phyloP scores from a whole-genome alignment of 2,888 invertebrate genomes.

The Dynastes grantii region DNA sequence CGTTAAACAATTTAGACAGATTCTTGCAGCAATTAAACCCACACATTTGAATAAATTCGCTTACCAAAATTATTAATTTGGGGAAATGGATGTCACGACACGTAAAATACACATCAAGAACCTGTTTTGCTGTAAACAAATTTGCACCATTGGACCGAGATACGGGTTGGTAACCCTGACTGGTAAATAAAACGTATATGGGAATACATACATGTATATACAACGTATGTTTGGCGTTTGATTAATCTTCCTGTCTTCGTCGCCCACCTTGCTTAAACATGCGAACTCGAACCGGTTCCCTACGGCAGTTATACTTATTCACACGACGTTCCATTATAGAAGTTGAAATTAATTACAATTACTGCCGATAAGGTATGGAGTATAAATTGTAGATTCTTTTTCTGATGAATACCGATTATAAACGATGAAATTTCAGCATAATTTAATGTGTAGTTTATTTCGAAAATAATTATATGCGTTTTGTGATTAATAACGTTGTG shows the following conservation, averaged over 20 bases:
- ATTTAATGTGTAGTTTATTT: too few species aligned
- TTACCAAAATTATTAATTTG: not conserved
- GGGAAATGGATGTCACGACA: not conserved
- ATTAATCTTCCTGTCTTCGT: conserved; percentile 43
- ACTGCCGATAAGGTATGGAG: conserved; percentile 15
- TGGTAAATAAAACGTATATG: conserved; percentile 1
- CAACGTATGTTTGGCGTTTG: conserved; percentile 24
- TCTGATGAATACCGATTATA: too few species aligned
- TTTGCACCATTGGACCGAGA: conserved; percentile 40
- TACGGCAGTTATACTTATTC: conserved; percentile 13
- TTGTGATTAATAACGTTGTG: too few species aligned
- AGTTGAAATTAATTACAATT: conserved; percentile 41
- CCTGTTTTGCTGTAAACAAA: conserved; percentile 30
- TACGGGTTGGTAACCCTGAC: conserved; percentile 48
- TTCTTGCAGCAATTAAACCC: not conserved
- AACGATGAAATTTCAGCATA: too few species aligned
- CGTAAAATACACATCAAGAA: conserved; percentile 3
- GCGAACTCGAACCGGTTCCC: conserved; percentile 33
- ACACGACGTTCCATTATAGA: conserved; percentile 26
- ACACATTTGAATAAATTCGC: too few species aligned
- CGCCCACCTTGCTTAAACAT: conserved; percentile 44
- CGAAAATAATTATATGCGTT: too few species aligned
- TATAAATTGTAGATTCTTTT: conserved; percentile 10
- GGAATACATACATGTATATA: too few species aligned
- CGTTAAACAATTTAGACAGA: not conserved